Base-by-base conservation (phyloP, 1,140 invertebrate genomes). In the Mesaphorura yosii region DNA sequence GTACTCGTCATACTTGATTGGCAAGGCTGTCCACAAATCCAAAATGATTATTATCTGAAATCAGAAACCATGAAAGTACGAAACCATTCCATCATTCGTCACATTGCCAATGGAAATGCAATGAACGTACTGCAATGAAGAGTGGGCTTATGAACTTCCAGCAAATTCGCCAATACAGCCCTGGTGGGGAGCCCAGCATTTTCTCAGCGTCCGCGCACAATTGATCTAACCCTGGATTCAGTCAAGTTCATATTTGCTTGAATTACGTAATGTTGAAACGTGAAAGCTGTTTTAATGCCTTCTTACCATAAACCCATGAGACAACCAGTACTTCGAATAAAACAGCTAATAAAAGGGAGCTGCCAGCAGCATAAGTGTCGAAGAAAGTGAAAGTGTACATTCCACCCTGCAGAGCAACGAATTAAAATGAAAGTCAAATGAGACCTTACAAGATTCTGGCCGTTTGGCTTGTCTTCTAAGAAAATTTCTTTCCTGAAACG, bases 311-410 rank as follows among this genome's bases (percentile, higher is more conserved):
- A 66, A 89, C 86, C 88, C 88, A 93, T 28, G 84, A 87, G 0
- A 93, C 84, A 10, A 85, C 86, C 10, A 88, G 74, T n/a, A 84
- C 81, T 74, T 93, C 88, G 59, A 89, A 81, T 42, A 90, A 78
- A 2, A 89, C 88, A 22, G 90, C 86, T 66, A 90, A 88, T 1
- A 93, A 73, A 17, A 92, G 74, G 7, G 88, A 86, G 60, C 89
- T 84, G 2, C 87, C 84, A 20, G 87, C 86, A 14, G 86, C 85
- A 66, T 88, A 89, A 1, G 82, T 80, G 70, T 89, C 85, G 55
- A 92, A 72, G 27, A 92, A 70, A 64, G 86, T 79, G 38, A 92
- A 84, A 66, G 90, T 78, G 68, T 89, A 90, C 62, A 85, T 86
- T 6, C 88, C 88, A 45, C 88, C 88, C 87, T 90, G 66, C 39